Evolutionary conservation across 1,140 invertebrate genomes (phyloP), one percentile per base, ranked within the genome.

Genomic region (Cataglyphis hispanica): DNA sequence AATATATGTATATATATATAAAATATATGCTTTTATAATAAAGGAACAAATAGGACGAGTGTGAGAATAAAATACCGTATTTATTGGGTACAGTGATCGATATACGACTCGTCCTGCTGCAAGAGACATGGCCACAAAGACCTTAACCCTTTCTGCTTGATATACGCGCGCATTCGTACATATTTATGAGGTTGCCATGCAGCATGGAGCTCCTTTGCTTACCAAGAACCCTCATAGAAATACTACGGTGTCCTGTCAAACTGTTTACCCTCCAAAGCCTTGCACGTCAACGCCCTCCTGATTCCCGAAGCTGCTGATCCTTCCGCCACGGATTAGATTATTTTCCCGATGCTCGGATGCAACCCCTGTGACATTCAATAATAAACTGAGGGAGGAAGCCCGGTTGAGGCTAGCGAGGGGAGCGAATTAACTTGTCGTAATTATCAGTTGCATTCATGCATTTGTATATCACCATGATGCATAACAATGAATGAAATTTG

Each of bases 181-280:
- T 91, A 92, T 92, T 91, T 91, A 92, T 91, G 88, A 92, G 85
- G 34, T 85, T 56, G 76, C 60, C 74, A 56, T 53, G 31, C 46
- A 74, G 58, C 66, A 40, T 8, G 46, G 27, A 85, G 76, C 37
- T 63, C 76, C 86, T 88, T 91, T 58, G 67, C 61, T 66, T 67
- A 63, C 66, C 53, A 37, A 22, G 37, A 72, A 53, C 61, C 64
- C 63, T 85, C 37, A 66, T 87, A 84, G 87, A 90, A 90, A 92
- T 86, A 40, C 78, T 67, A 78, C 64, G 31, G 81, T 27, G 34
- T 84, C 64, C 84, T 91, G 80, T 91, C 87, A 90, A 90, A 90
- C 60, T 87, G 80, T 87, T 91, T 91, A 84, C 86, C 67, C 69
- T 83, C 61, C 13, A n/a, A 63, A 87, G 27, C 63, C 67, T 78